A percentile compares a stretch with the other conserved stretches of the same genome.
These are phyloP conservation scores for Gymnoscopelus microlampas DNA, from an alignment of 2,797 vertebrate genomes.

Conservation along the genomic window DNA sequence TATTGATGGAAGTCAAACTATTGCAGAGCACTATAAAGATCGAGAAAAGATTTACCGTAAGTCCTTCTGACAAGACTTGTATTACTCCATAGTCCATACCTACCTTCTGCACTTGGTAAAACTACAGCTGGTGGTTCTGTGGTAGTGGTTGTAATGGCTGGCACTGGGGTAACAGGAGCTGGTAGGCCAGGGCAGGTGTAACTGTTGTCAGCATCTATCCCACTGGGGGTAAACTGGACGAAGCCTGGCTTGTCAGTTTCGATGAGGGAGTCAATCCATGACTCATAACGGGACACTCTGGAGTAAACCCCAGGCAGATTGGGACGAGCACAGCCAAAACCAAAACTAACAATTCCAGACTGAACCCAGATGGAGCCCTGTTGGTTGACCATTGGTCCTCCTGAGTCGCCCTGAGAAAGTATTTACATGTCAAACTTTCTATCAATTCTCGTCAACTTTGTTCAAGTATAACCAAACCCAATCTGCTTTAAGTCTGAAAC, in stretches of 20 bases:
- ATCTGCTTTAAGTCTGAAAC: too few species aligned
- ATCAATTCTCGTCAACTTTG: too few species aligned
- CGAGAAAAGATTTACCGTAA: too few species aligned
- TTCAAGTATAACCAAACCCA: too few species aligned
- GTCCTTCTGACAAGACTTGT: too few species aligned
- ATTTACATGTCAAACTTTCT: not conserved
- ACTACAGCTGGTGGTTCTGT: not conserved
- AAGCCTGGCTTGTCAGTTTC: slow-evolving; percentile 62
- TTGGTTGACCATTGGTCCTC: slow-evolving; percentile 68
- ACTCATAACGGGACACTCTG: slow-evolving; percentile 71
- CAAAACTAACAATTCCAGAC: slow-evolving; percentile 71
- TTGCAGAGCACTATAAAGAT: too few species aligned
- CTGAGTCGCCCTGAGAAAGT: slow-evolving; percentile 59
- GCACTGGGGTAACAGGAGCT: not conserved
- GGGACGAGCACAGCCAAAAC: slow-evolving; percentile 61
- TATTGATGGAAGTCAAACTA: too few species aligned
- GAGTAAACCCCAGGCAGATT: slow-evolving; percentile 68
- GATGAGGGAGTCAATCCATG: slow-evolving; percentile 64
- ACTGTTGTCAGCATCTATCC: slow-evolving; percentile 54
- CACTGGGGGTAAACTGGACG: slow-evolving; percentile 56
- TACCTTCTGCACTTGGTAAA: slow-evolving; percentile 21
- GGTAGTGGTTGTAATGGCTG: not conserved
- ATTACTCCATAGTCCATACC: not conserved
- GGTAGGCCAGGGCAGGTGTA: slow-evolving; percentile 41
- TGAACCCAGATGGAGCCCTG: slow-evolving; percentile 65